A percentile compares a stretch with the other conserved stretches of the same genome.
Conservation (phyloP, 23 tunicate genomes). For the Ascidia mentula region DNA sequence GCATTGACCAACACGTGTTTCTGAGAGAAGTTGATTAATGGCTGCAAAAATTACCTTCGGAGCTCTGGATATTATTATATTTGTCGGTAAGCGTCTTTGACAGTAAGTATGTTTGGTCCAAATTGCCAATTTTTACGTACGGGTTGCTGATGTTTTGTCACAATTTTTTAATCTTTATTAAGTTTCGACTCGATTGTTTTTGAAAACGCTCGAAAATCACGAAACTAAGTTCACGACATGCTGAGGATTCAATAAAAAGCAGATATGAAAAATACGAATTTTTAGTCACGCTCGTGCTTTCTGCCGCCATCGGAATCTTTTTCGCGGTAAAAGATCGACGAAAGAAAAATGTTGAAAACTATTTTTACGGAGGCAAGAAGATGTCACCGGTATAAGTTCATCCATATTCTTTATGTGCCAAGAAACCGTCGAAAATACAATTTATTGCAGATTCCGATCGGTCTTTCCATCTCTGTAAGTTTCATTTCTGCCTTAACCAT, state of each 20-base stretch:
- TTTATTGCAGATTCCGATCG: slow-evolving; percentile 38
- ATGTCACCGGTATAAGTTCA: slow-evolving; percentile 65
- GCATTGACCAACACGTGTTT: too few species aligned
- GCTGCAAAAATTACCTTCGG: not conserved
- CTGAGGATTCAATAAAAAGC: too few species aligned
- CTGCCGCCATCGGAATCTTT: slow-evolving; percentile 36
- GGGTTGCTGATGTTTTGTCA: too few species aligned
- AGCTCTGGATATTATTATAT: not conserved
- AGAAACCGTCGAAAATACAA: not conserved
- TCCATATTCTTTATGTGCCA: not conserved
- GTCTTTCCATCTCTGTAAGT: slow-evolving; percentile 47
- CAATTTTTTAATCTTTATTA: too few species aligned
- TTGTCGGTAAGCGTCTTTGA: not conserved
- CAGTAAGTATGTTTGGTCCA: not conserved
- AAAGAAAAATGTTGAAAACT: slow-evolving; percentile 43
- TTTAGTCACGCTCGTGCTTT: slow-evolving; percentile 28
- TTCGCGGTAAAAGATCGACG: slow-evolving; percentile 48
- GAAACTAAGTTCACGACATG: too few species aligned
- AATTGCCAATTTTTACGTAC: too few species aligned
- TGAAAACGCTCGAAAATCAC: too few species aligned
- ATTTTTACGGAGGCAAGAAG: slow-evolving; percentile 50
- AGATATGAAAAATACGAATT: too few species aligned
- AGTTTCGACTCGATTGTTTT: too few species aligned
- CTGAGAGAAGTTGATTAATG: too few species aligned
- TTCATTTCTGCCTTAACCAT: slow-evolving; percentile 68